These are phyloP conservation scores for Tromatobia lineatoria DNA, from an alignment of 2,888 invertebrate genomes.

Conservation along the genomic window DNA sequence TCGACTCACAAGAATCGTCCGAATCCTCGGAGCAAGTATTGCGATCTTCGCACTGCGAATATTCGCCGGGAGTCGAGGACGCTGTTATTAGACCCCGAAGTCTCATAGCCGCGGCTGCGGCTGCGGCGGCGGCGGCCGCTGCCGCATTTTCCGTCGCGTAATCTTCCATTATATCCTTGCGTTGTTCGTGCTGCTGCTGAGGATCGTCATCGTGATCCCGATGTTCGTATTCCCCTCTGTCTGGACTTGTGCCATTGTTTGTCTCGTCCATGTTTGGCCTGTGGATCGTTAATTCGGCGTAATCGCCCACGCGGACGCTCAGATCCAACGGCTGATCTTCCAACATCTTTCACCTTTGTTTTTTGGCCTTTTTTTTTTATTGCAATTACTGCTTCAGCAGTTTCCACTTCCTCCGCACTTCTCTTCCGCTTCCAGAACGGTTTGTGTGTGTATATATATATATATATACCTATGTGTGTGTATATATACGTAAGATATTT, in stretches of 20 bases:
- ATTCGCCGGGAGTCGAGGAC: slow-evolving; percentile 81
- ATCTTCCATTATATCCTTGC: slow-evolving; percentile 75
- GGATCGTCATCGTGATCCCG: slow-evolving; percentile 52
- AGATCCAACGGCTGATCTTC: slow-evolving; percentile 93
- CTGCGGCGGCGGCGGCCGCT: slow-evolving; percentile 85
- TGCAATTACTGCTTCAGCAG: slow-evolving; percentile 64
- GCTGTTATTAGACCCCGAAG: slow-evolving; percentile 74
- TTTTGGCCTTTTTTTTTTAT: slow-evolving; percentile 39
- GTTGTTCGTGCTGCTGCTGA: slow-evolving; percentile 45
- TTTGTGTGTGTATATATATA: neutral
- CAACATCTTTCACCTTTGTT: slow-evolving; percentile 77
- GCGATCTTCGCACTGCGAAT: slow-evolving; percentile 83
- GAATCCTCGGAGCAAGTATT: slow-evolving; percentile 92
- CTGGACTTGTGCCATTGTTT: slow-evolving; percentile 78
- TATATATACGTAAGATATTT: neutral
- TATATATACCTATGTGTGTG: no score
- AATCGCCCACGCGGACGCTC: slow-evolving; percentile 87
- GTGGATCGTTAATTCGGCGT: slow-evolving; percentile 77
- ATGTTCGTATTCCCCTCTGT: slow-evolving; percentile 80
- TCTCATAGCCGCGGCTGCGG: slow-evolving; percentile 81
- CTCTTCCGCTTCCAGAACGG: slow-evolving; percentile 75
- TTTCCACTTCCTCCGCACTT: slow-evolving; percentile 59
- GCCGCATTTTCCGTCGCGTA: slow-evolving; percentile 82
- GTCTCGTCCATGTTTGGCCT: slow-evolving; percentile 80
- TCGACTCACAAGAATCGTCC: slow-evolving; percentile 91